Base-by-base conservation (phyloP, 2,797 vertebrate species). In the Sebastes iracundus region DNA sequence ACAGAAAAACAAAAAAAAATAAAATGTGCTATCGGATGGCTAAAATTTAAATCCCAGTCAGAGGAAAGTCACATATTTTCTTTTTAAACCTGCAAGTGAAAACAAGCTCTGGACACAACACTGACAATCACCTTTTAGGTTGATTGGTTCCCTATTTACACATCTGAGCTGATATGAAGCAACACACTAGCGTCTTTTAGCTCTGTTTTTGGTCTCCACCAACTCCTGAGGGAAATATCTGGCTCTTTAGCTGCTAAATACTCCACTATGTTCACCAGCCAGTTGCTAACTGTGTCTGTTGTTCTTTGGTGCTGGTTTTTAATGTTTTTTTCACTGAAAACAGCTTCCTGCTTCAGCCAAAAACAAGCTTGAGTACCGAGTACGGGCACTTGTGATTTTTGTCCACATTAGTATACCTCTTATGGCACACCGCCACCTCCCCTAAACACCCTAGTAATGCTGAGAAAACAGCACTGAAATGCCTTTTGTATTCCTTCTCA, bases 321-420 rank as follows among this genome's bases (percentile, higher is more conserved):
- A 46, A 46, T 7, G 42, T 3, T 49, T 32, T 49, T 16, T 22
- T 2, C 42, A 46, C 42, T 46, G 42, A 25, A 46, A 7, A 49
- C 16, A 70, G 22, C 20, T 16, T 7, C 42, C 42, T 46, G 30
- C 32, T 67, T 72, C 6, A 28, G 70, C 20, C 7, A 27, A 70
- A 75, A 80, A 35, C 1, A 9, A 62, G 20, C 27, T 18, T 18
- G 14, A 46, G 42, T 46, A 7, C 16, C 2, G 42, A 46, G 7
- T 46, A 46, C 3, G 0, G 42, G 42, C 42, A 18, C 42, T 18
- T 46, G 0, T 8, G 0, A 18, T 46, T 18, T 46, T 46, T 46
- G 42, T 46, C 42, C 42, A 46, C 42, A 46, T 46, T 46, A 46
- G 16, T 46, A 33, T 33, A 46, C 42, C 42, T 46, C 3, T 20